These are phyloP conservation scores for Cairina moschata DNA, from an alignment of 2,113 vertebrate genomes.

Conservation along the genomic window DNA sequence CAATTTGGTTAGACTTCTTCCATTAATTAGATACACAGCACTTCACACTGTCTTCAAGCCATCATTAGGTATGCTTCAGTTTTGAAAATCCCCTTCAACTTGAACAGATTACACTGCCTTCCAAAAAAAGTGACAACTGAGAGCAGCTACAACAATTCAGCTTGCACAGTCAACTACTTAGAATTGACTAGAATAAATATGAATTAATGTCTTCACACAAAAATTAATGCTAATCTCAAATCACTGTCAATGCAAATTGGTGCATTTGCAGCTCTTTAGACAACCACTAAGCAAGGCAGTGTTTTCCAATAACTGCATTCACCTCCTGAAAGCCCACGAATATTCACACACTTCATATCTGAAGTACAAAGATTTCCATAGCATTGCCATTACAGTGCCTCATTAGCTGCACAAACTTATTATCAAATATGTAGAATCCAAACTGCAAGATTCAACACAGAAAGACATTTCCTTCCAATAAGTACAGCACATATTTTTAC, in stretches of 20 bases:
- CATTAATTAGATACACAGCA: not conserved
- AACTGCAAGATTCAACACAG: not conserved
- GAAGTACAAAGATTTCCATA: not conserved
- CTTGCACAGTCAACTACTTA: not conserved
- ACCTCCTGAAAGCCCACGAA: not conserved
- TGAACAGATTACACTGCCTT: not conserved
- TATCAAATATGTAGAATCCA: not conserved
- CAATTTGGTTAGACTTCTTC: not conserved
- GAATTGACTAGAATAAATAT: not conserved
- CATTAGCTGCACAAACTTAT: not conserved
- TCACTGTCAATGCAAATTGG: not conserved
- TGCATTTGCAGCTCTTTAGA: not conserved
- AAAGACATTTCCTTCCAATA: not conserved
- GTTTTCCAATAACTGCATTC: not conserved
- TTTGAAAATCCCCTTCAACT: not conserved
- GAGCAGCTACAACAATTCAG: not conserved
- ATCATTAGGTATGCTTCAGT: not conserved
- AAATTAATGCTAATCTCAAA: not conserved
- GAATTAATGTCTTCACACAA: conserved; percentile 6
- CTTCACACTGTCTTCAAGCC: not conserved
- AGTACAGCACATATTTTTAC: not conserved
- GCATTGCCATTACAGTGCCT: not conserved
- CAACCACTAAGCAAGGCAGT: accelerated
- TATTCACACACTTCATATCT: not conserved
- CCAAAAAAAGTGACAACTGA: not conserved